Percentiles rank a stretch among this genome's conserved stretches.
These are phyloP conservation scores for Xiphophorus birchmanni DNA, from an alignment of 2,797 vertebrate species.

Conservation along the genomic window DNA sequence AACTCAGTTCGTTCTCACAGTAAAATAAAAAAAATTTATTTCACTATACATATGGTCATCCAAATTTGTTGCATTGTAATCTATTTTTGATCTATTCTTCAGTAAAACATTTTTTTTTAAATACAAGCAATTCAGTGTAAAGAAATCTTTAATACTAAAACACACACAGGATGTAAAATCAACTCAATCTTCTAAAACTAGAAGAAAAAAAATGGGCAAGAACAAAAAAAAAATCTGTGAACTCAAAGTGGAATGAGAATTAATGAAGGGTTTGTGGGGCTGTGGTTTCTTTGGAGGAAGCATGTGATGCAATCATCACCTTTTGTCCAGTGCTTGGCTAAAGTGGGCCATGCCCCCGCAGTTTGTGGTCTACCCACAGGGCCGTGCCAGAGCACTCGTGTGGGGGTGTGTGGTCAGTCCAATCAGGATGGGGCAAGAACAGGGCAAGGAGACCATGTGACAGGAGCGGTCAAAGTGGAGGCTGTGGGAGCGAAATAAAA, in stretches of 20 bases:
- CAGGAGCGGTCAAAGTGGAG: background rate
- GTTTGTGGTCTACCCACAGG: constrained; percentile 40
- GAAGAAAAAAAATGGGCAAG: constrained; percentile 52
- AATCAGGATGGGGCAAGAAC: constrained; percentile 29
- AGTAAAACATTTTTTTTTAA: constrained; percentile 58
- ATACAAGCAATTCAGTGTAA: constrained; percentile 63
- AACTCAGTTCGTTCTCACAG: background rate
- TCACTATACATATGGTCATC: background rate
- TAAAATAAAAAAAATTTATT: background rate
- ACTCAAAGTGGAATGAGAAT: constrained; percentile 64
- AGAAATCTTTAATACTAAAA: constrained; percentile 46
- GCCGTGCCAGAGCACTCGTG: constrained; percentile 54
- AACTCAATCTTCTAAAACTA: constrained; percentile 71
- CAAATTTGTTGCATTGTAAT: constrained; percentile 21
- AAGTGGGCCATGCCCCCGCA: constrained; percentile 42
- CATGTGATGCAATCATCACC: constrained; percentile 67
- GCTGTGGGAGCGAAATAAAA: background rate
- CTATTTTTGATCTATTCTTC: constrained; percentile 8
- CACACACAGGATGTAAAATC: constrained; percentile 64
- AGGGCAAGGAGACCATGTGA: constrained; percentile 4
- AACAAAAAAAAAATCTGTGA: constrained; percentile 53
- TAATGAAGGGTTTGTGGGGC: constrained; percentile 71
- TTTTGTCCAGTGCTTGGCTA: constrained; percentile 50
- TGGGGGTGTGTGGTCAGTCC: constrained; percentile 31
- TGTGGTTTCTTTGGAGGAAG: constrained; percentile 54